Evolutionary conservation across 1,140 invertebrate species (phyloP).

Genomic region (Brachionus angularis): DNA sequence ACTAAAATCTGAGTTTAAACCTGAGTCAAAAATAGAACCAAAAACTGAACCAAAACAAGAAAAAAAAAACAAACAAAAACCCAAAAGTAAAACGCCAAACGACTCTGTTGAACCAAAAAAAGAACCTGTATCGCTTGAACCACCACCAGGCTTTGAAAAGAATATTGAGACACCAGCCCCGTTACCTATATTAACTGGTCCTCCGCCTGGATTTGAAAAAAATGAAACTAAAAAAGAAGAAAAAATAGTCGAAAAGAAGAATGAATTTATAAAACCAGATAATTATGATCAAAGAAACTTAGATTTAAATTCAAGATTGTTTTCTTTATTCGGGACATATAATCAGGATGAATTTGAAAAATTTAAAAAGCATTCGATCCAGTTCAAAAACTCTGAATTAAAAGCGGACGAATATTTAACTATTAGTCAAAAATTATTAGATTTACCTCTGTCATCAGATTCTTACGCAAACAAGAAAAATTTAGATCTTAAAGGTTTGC

Average conservation of each 20-base stretch:
- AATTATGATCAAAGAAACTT: slow-evolving; percentile 23
- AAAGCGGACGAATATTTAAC: neutral
- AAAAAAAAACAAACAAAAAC: too few species aligned
- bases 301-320: neutral
- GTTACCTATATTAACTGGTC: too few species aligned
- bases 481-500: neutral
- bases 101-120: too few species aligned
- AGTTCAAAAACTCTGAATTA: neutral
- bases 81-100: too few species aligned
- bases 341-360: slow-evolving; percentile 15
- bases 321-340: neutral
- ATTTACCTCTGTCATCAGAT: neutral
- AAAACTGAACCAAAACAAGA: too few species aligned
- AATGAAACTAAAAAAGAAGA: neutral
- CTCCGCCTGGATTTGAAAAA: neutral
- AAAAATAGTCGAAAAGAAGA: too few species aligned
- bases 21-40: too few species aligned
- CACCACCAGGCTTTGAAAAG: neutral
- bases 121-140: too few species aligned
- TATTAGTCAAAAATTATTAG: neutral
- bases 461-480: neutral
- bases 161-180: too few species aligned
- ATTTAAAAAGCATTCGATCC: slow-evolving; percentile 12
- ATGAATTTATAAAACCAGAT: slow-evolving; percentile 28
- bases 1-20: too few species aligned